Conservation (phyloP, 1,140 invertebrate genomes). For the Bombus affinis region DNA sequence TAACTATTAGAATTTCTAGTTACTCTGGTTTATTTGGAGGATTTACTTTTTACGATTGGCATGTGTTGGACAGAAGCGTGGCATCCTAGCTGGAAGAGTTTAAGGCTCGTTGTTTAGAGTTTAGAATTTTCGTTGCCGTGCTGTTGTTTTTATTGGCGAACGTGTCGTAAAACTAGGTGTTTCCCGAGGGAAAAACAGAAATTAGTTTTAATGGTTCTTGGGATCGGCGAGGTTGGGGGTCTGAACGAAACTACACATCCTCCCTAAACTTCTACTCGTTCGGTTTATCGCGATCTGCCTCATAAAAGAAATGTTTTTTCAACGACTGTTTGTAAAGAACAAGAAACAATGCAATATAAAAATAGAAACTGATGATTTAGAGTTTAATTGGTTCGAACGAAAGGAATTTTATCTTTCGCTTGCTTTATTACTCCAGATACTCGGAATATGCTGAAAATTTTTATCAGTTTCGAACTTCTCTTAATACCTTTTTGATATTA, state of each 20-base stretch:
- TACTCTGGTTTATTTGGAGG: not conserved
- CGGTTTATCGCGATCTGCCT: no score
- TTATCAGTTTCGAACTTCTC: no score
- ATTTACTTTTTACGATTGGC: constrained; percentile 13
- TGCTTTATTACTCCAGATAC: no score
- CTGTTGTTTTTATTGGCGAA: constrained; percentile 9
- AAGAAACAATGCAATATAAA: not conserved
- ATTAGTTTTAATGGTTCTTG: constrained; percentile 32
- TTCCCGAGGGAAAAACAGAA: constrained; percentile 22
- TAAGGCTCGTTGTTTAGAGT: constrained; percentile 1
- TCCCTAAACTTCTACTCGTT: not conserved
- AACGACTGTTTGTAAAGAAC: not conserved
- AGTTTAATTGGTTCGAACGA: not conserved
- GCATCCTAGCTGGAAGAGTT: not conserved
- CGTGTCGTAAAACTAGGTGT: constrained; percentile 24
- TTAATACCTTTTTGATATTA: no score
- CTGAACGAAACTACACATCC: constrained; percentile 8
- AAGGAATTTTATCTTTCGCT: not conserved
- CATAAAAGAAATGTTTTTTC: not conserved
- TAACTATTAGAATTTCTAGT: not conserved
- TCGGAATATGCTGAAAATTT: not conserved
- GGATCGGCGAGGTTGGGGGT: not conserved
- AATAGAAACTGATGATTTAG: not conserved
- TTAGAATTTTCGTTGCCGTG: constrained; percentile 19
- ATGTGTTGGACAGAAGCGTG: not conserved